Evolutionary conservation across 2,888 invertebrate genomes (phyloP).

Genomic region (Galeruca laticollis): DNA sequence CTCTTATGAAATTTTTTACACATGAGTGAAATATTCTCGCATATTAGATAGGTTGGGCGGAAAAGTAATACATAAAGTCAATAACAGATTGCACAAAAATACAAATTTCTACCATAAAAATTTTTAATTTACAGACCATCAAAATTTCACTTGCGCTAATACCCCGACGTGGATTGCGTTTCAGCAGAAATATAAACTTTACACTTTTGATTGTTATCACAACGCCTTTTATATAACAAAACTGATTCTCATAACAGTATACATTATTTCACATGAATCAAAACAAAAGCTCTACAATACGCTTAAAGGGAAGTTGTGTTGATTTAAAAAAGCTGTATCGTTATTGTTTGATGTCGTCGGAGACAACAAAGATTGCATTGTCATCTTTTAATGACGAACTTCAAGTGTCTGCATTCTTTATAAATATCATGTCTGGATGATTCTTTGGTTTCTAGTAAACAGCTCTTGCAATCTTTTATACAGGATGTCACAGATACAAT

Average conservation of each 20-base stretch:
- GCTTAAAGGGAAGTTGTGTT: conserved; percentile 54
- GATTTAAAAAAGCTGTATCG: conserved; percentile 56
- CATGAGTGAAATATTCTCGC: too few species aligned
- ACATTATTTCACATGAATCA: conserved; percentile 7
- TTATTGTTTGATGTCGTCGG: conserved; percentile 58
- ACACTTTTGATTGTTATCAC: neutral
- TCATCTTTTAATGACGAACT: conserved; percentile 63
- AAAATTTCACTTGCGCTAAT: too few species aligned
- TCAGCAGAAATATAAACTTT: too few species aligned
- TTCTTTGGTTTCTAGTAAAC: conserved; percentile 31
- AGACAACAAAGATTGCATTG: conserved; percentile 63
- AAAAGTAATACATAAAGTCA: too few species aligned
- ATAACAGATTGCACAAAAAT: too few species aligned
- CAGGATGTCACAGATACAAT: conserved; percentile 8
- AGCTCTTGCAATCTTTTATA: conserved; percentile 20
- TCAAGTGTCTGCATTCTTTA: conserved; percentile 59
- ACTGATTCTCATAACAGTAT: conserved; percentile 4
- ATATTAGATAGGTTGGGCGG: too few species aligned
- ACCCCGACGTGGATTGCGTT: too few species aligned
- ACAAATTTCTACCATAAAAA: too few species aligned
- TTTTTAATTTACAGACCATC: too few species aligned
- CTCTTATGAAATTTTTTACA: too few species aligned
- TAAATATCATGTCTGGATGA: conserved; percentile 38
- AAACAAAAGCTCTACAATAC: conserved; percentile 48
- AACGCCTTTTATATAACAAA: neutral